Base-by-base conservation (phyloP, 1,140 invertebrate species). In the Pogonognathellus flavescens region DNA sequence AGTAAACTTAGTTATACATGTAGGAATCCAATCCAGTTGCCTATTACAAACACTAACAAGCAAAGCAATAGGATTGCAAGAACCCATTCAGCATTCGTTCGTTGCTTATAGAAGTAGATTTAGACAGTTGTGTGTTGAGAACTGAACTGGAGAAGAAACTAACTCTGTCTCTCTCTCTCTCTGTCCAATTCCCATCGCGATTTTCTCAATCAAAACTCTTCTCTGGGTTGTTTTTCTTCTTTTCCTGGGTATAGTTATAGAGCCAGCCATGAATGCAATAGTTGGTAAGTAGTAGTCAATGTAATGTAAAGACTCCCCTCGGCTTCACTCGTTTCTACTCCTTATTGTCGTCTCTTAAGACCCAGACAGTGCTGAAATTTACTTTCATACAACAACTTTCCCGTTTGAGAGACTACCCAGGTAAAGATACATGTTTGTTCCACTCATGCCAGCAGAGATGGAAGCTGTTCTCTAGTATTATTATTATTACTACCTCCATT, bases 171-270 rank as follows among this genome's bases (percentile, higher is more conserved):
- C 13, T 22, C 41, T 41, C 14, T 20, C 80, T 52, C 53, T n/a
- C 53, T 83, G 25, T 83, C 53, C 81, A 83, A 83, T 83, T 83
- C 81, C 81, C 57, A 83, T 60, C 55, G 81, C 81, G 81, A 83
- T 60, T 83, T 83, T 25, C 55, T 83, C 81, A 83, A 83, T 83
- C 81, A 83, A 83, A 83, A 83, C 81, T 83, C 55, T 83, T 83
- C 57, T 60, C 80, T 81, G 18, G 70, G 70, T 31, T 76, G 70
- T 76, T 76, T 76, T 76, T 76, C 70, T 76, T 49, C 70, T n/a
- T 76, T 76, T 76, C 70, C 41, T 49, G 41, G 2, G 11, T n/a
- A n/a, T 76, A 76, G 6, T 66, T 18, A 76, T 57, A 57, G 1
- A 57, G 11, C 2, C n/a, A 50, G 49, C 31, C n/a, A 50, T 50